Evolutionary conservation across 1,140 invertebrate species (phyloP).

Genomic region (Caenorhabditis brenneri): DNA sequence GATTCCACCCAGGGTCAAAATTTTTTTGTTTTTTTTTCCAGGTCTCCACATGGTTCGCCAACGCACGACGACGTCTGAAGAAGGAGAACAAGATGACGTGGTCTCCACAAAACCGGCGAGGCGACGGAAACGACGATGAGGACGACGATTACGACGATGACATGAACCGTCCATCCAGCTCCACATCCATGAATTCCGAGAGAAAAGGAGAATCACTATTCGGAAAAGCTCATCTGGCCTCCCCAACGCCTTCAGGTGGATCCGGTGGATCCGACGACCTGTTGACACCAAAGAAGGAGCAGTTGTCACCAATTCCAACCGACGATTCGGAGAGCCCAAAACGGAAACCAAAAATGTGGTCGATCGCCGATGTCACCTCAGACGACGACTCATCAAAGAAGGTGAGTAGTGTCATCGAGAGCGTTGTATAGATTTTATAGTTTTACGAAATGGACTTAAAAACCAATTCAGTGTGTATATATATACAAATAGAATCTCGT

Average conservation of each 20-base stretch:
- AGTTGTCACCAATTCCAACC: neutral
- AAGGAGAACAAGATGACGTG: conserved; percentile 88
- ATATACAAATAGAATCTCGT: no score
- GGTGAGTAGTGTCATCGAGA: no score
- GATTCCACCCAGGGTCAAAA: no score
- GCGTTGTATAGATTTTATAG: conserved; percentile 35
- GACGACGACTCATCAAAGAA: neutral
- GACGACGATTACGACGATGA: conserved; percentile 54
- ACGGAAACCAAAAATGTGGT: conserved; percentile 22
- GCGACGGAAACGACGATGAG: conserved; percentile 65
- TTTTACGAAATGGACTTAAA: conserved; percentile 1
- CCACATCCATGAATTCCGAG: conserved; percentile 23
- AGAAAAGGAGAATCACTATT: conserved; percentile 6
- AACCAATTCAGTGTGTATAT: no score
- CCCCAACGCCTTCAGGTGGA: conserved; percentile 8
- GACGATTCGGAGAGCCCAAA: neutral
- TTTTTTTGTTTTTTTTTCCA: conserved; percentile 57
- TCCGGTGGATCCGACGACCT: neutral
- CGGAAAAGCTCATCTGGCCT: neutral
- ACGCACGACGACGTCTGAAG: conserved; percentile 90
- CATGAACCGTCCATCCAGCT: conserved; percentile 53
- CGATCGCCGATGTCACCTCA: conserved; percentile 24
- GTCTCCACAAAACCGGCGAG: conserved; percentile 61
- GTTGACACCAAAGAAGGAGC: neutral
- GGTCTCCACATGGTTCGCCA: conserved; percentile 98